These are phyloP conservation scores for Drosophila nr. medialis DNA, from an alignment of 2,888 invertebrate genomes.

Conservation along the genomic window DNA sequence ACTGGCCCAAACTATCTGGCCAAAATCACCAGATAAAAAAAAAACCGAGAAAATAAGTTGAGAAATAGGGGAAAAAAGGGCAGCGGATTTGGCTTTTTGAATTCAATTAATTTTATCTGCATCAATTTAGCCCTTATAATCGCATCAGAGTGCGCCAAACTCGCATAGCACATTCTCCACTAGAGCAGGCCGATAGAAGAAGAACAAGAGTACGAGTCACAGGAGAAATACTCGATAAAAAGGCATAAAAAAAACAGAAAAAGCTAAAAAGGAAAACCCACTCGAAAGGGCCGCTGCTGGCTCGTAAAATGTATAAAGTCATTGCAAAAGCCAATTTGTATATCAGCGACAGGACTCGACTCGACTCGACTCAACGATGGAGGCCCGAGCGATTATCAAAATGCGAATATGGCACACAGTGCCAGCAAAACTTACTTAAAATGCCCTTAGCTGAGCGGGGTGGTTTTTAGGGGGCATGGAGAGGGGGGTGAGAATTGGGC, in stretches of 20 bases:
- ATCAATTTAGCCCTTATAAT: slow-evolving; percentile 78
- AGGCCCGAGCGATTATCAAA: slow-evolving; percentile 69
- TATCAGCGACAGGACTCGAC: slow-evolving; percentile 60
- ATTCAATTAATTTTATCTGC: slow-evolving; percentile 78
- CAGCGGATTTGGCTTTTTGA: slow-evolving; percentile 76
- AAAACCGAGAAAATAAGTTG: slow-evolving; percentile 17
- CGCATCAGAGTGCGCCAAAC: slow-evolving; percentile 74
- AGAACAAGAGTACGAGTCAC: slow-evolving; percentile 31
- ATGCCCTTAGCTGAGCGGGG: slow-evolving; percentile 63
- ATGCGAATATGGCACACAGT: slow-evolving; percentile 72
- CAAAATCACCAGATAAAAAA: slow-evolving; percentile 40
- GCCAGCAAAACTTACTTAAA: slow-evolving; percentile 73
- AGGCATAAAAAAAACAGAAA: slow-evolving; percentile 18
- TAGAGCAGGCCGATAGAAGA: slow-evolving; percentile 9
- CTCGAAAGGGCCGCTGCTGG: slow-evolving; percentile 60
- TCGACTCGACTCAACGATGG: slow-evolving; percentile 21
- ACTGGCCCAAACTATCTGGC: slow-evolving; percentile 54
- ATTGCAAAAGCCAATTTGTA: slow-evolving; percentile 77
- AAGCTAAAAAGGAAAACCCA: slow-evolving; percentile 35
- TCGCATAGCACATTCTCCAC: slow-evolving; percentile 47
- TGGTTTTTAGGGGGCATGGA: not conserved
- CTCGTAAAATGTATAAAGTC: slow-evolving; percentile 79
- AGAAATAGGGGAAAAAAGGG: slow-evolving; percentile 54
- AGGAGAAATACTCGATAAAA: slow-evolving; percentile 25
- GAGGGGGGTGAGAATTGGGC: not conserved